These are phyloP conservation scores for Xylocampa areola DNA, from an alignment of 2,888 invertebrate species.

Conservation along the genomic window DNA sequence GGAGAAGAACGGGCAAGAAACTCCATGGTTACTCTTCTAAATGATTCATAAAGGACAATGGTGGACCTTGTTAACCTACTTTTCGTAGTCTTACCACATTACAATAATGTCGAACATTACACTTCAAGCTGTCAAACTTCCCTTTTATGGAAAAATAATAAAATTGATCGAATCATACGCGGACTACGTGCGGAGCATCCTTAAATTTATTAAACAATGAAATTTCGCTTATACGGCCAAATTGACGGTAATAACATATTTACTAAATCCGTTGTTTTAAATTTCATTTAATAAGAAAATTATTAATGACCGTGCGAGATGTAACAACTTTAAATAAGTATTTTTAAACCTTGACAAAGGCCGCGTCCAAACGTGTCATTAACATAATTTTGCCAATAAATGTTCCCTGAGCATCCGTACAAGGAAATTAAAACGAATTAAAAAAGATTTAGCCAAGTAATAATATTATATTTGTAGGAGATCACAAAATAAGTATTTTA, in stretches of 20 bases:
- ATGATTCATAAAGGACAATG: neutral
- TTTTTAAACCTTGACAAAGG: slow-evolving; percentile 40
- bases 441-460: neutral
- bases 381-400: slow-evolving; percentile 32
- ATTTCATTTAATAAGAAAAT: slow-evolving; percentile 43
- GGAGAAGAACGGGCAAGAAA: no score
- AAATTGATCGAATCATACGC: slow-evolving; percentile 53
- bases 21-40: no score
- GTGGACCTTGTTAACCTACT: neutral
- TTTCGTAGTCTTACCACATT: slow-evolving; percentile 13
- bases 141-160: slow-evolving; percentile 52
- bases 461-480: slow-evolving; percentile 11
- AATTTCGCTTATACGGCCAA: slow-evolving; percentile 34
- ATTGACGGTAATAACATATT: slow-evolving; percentile 33
- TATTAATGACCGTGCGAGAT: slow-evolving; percentile 28
- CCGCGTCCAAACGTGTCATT: slow-evolving; percentile 15
- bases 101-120: slow-evolving; percentile 22
- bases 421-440: slow-evolving; percentile 15
- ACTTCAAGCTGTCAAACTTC: slow-evolving; percentile 28
- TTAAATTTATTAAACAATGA: slow-evolving; percentile 41
- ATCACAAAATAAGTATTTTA: slow-evolving; percentile 4
- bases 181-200: slow-evolving; percentile 36
- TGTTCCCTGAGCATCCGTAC: slow-evolving; percentile 2
- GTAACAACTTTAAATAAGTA: slow-evolving; percentile 29
- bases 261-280: slow-evolving; percentile 58